Conservation (phyloP, 30 jellyfish, hydroid and myxozoan genomes). For the Mastigias papua region DNA sequence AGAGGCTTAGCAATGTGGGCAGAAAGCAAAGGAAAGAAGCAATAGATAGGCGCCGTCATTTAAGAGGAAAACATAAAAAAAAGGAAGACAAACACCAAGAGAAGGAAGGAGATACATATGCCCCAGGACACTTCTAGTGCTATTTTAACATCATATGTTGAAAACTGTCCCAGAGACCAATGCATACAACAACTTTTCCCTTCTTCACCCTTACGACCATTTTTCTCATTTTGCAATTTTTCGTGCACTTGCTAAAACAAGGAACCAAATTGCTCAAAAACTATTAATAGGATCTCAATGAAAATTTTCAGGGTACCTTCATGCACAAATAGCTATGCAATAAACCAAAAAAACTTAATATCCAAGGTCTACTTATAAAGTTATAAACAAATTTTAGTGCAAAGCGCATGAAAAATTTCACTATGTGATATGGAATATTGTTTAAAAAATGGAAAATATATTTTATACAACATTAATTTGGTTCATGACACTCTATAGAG, state of each 20-base stretch:
- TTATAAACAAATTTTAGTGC: not conserved
- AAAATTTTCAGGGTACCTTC: not conserved
- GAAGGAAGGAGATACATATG: not conserved
- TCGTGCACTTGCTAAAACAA: not conserved
- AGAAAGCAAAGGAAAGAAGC: not conserved
- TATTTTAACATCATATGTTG: not conserved
- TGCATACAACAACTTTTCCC: too few relatives aligned
- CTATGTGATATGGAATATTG: not conserved
- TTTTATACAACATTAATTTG: too few relatives aligned
- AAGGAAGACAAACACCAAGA: not conserved
- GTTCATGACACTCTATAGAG: too few relatives aligned
- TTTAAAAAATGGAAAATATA: too few relatives aligned
- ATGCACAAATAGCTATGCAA: not conserved
- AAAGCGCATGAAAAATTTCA: not conserved
- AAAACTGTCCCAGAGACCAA: too few relatives aligned
- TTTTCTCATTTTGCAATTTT: not conserved
- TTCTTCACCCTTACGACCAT: not conserved
- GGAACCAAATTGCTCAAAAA: not conserved
- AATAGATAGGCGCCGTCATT: not conserved
- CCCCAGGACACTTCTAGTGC: not conserved
- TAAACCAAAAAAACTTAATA: not conserved
- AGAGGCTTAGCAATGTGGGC: not conserved
- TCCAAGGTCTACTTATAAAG: not conserved
- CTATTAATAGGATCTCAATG: not conserved
- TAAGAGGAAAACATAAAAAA: not conserved